phyloP scores from a whole-genome alignment of 2,113 vertebrate genomes.

The Oncorhynchus clarkii region DNA sequence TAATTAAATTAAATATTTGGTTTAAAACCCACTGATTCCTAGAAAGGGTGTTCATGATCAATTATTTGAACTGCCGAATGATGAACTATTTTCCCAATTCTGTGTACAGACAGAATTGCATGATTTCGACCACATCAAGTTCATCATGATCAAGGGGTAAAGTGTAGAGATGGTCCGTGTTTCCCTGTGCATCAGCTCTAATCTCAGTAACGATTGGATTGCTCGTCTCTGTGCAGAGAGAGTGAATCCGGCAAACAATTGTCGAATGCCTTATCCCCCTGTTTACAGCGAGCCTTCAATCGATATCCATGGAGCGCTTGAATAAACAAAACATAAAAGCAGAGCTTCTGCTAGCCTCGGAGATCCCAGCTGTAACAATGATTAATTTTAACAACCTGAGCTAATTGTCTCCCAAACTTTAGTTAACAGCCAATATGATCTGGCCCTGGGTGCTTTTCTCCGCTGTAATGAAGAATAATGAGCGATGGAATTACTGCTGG shows the following conservation, averaged over 20 bases:
- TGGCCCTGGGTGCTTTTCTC: conserved; percentile 59
- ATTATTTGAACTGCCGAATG: too few species aligned
- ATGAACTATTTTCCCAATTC: too few species aligned
- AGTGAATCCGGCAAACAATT: conserved; percentile 59
- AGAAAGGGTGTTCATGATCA: too few species aligned
- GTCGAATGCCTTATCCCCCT: conserved; percentile 49
- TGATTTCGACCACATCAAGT: conserved; percentile 4
- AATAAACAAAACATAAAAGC: conserved; percentile 69
- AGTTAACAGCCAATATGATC: conserved; percentile 72
- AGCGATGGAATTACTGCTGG: conserved; percentile 57
- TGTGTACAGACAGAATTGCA: not conserved
- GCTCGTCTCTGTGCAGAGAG: conserved; percentile 47
- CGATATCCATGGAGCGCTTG: conserved; percentile 57
- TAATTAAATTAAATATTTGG: too few species aligned
- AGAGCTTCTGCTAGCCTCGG: conserved; percentile 50
- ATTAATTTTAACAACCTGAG: conserved; percentile 74
- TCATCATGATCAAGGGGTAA: conserved; percentile 39
- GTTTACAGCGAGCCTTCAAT: conserved; percentile 47
- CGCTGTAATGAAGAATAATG: conserved; percentile 68
- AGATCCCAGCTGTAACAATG: conserved; percentile 64
- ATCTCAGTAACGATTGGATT: conserved; percentile 55
- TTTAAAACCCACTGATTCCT: too few species aligned
- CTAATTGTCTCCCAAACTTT: conserved; percentile 73
- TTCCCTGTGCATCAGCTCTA: conserved; percentile 28
- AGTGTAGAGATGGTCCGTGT: conserved; percentile 30